Conservation (phyloP, 2,113 vertebrate genomes). For the Sitta europaea region DNA sequence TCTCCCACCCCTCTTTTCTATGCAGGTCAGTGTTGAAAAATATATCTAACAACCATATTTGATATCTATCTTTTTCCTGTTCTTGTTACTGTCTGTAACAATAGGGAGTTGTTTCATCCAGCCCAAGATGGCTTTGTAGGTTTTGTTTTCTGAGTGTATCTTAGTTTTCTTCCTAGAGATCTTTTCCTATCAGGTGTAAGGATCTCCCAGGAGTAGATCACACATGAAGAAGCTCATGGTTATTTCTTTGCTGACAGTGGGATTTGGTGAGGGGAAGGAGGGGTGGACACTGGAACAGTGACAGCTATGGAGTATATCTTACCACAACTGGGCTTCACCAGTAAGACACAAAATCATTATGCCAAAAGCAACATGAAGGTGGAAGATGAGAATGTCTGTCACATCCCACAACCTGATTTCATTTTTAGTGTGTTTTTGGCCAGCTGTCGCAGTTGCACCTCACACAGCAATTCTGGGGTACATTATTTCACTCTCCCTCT, state of each 20-base stretch:
- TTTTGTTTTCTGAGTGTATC: background rate
- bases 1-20: background rate
- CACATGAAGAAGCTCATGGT: background rate
- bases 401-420: background rate
- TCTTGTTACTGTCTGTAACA: background rate
- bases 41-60: background rate
- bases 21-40: background rate
- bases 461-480: background rate
- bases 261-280: background rate
- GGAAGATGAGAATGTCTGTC: background rate
- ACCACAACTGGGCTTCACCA: background rate
- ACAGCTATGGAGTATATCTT: background rate
- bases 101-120: background rate
- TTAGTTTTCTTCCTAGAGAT: background rate
- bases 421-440: background rate
- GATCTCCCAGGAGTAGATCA: background rate
- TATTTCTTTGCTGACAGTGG: background rate
- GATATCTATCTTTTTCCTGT: background rate
- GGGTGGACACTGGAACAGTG: accelerated
- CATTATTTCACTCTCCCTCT: background rate
- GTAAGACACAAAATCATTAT: background rate
- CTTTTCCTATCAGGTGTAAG: background rate
- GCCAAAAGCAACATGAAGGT: background rate
- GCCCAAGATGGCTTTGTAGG: background rate
- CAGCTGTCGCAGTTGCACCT: background rate